Conservation (phyloP, 2,888 invertebrate genomes). For the Aspidiotus rigidus region DNA sequence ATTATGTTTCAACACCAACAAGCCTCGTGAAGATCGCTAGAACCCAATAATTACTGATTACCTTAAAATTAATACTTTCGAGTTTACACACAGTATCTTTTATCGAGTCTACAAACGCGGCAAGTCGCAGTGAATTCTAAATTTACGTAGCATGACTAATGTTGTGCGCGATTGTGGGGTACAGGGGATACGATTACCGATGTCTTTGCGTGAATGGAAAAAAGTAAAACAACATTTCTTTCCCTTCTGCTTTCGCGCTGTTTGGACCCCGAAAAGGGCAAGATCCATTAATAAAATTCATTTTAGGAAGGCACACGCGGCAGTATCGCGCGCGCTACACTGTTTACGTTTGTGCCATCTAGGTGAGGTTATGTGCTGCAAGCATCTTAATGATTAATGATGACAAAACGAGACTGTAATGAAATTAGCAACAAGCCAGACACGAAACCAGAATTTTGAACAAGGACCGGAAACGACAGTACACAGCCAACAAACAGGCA, state of each 20-base stretch:
- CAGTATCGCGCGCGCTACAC: constrained; percentile 11
- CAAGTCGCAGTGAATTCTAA: too few relatives aligned
- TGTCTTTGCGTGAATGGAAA: too few relatives aligned
- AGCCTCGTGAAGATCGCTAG: neutral
- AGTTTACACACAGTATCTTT: neutral
- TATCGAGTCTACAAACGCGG: too few relatives aligned
- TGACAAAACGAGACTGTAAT: constrained; percentile 31
- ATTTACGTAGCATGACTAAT: too few relatives aligned
- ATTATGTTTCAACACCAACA: constrained; percentile 4
- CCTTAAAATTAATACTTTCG: constrained; percentile 2
- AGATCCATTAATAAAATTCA: constrained; percentile 30
- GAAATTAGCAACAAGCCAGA: constrained; percentile 32
- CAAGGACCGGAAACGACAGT: constrained; percentile 28
- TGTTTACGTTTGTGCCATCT: neutral
- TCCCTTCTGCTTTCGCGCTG: too few relatives aligned
- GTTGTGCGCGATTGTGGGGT: too few relatives aligned
- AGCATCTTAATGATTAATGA: constrained; percentile 31
- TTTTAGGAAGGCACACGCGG: constrained; percentile 19
- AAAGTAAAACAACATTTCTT: too few relatives aligned
- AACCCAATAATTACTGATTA: neutral
- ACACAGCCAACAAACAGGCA: constrained; percentile 29
- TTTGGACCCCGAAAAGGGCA: constrained; percentile 18
- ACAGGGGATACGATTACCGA: too few relatives aligned
- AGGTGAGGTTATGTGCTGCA: neutral
- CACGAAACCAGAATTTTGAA: constrained; percentile 30